Evolutionary conservation across 2,888 invertebrate genomes (phyloP), one percentile per base, ranked within the genome.

Genomic region (Tiliacea citrago): DNA sequence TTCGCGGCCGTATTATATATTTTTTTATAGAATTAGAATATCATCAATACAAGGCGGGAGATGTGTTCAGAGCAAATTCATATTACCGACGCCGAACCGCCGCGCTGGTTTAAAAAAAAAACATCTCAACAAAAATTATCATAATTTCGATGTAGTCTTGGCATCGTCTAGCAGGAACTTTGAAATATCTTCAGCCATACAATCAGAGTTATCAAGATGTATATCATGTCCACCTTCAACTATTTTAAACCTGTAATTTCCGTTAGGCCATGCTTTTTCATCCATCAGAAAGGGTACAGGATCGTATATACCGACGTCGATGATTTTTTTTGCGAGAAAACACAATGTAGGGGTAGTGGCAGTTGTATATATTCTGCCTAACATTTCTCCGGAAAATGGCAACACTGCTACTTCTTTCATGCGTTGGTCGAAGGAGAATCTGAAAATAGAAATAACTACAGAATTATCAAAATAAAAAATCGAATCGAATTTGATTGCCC

Each of bases 161-260:
- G 81, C 12, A 47, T 87, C 91, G 61, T 90, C 88, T 42, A 92
- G 55, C 21, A 95, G 75, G 81, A 94, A 94, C 55, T 88, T 85
- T 0, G 90, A 74, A 9, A 97, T 90, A 77, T 95, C 90, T 0
- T 90, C 90, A 0, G 97, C 97, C 80, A 97, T 95, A 13, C 88
- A 86, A 68, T 96, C 96, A 0, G 97, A 97, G 68, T 95, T 85
- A 60, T 96, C 95, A 29, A 97, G 94, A 87, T 97, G 97, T 0
- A 97, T 94, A 83, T 97, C 97, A 77, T 97, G 97, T 65, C 95
- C 94, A 0, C 97, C 97, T 0, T 94, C 91, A 0, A 97, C 96
- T 4, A 93, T 84, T 81, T 89, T 91, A 8, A 84, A 90, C 12
- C 58, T 90, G 42, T 94, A 95, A 75, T 94, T 94, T 0, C 85